Conservation (phyloP, 2,888 invertebrate genomes). For the Drosophila kambysellisi region DNA sequence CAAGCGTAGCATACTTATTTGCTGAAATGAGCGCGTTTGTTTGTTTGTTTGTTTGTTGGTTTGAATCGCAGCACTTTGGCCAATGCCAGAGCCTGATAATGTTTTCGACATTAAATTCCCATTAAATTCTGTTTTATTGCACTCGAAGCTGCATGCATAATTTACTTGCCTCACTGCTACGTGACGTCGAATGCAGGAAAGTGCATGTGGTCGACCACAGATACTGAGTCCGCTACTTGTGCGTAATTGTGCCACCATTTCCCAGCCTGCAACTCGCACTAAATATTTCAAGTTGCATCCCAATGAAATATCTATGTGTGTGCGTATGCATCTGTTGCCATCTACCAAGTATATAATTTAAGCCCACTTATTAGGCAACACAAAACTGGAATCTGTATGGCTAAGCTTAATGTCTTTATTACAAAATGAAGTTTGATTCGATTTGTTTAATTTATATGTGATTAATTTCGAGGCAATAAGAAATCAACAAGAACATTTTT, state of each 20-base stretch:
- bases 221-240: conserved; percentile 19
- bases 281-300: conserved; percentile 14
- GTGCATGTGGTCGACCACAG: conserved; percentile 52
- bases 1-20: conserved; percentile 34
- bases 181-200: conserved; percentile 52
- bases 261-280: background rate
- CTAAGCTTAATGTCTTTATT: background rate
- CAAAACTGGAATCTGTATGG: background rate
- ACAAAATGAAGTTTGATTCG: background rate
- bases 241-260: conserved; percentile 27
- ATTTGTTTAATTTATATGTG: background rate
- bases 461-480: background rate
- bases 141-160: conserved; percentile 73
- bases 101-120: conserved; percentile 75
- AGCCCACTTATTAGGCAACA: background rate
- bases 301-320: background rate
- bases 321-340: background rate
- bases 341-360: background rate
- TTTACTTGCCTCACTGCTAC: conserved; percentile 60
- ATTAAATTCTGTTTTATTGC: conserved; percentile 76
- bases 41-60: conserved; percentile 22
- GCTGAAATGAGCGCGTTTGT: conserved; percentile 38
- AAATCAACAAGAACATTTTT: background rate
- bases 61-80: conserved; percentile 43
- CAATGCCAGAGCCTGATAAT: conserved; percentile 61